Percentiles rank a stretch among this genome's conserved stretches.
Evolutionary conservation across 1,140 invertebrate genomes (phyloP).

Genomic region (Temnothorax nylanderi): DNA sequence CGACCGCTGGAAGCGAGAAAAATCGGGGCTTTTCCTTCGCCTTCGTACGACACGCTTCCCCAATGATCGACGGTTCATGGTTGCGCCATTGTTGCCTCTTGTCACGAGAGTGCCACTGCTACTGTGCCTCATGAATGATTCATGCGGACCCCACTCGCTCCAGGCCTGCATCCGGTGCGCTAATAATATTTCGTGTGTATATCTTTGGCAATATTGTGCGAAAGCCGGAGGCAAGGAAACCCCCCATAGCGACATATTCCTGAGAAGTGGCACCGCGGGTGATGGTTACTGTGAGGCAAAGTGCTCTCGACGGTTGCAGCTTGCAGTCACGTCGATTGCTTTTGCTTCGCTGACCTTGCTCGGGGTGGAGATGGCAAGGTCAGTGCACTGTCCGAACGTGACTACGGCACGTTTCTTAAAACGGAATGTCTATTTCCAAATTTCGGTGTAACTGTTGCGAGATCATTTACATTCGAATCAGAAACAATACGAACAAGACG

Average conservation of each 20-base stretch:
- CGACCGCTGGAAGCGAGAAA: conserved; percentile 64
- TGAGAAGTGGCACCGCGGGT: conserved; percentile 17
- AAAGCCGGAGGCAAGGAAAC: background rate
- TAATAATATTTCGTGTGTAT: conserved; percentile 25
- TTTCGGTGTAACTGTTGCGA: background rate
- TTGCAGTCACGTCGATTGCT: conserved; percentile 11
- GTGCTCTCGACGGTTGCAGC: background rate
- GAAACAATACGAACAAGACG: background rate
- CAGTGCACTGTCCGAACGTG: background rate
- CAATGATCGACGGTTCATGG: conserved; percentile 70
- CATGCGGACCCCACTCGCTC: conserved; percentile 8
- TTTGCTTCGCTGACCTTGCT: conserved; percentile 4
- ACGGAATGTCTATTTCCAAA: background rate
- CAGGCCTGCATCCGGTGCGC: background rate
- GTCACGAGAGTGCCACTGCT: conserved; percentile 34
- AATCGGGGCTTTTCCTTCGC: conserved; percentile 64
- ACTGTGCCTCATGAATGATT: conserved; percentile 39
- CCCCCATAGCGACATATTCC: conserved; percentile 1
- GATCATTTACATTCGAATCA: background rate
- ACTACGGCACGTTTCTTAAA: background rate
- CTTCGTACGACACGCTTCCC: conserved; percentile 65
- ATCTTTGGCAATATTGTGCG: conserved; percentile 16
- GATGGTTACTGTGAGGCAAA: background rate
- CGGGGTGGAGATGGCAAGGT: background rate
- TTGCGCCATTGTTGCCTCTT: conserved; percentile 66